These are phyloP conservation scores for Anseranas semipalmata DNA, from an alignment of 2,113 vertebrate species.

Conservation along the genomic window DNA sequence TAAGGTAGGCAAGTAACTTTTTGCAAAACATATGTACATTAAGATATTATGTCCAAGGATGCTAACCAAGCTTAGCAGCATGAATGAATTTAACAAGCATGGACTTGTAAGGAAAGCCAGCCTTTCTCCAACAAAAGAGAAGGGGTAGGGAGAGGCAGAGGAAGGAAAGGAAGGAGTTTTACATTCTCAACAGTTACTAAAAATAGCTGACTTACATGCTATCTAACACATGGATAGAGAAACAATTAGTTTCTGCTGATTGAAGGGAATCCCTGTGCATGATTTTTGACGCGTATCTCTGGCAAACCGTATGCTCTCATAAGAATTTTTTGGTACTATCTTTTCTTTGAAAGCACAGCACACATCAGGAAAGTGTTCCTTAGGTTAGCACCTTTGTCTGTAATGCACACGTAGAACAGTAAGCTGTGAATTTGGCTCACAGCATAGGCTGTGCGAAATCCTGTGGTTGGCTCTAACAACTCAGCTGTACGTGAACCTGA, in stretches of 20 bases:
- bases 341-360: not conserved
- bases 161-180: not conserved
- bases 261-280: not conserved
- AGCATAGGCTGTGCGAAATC: not conserved
- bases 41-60: conserved; percentile 1
- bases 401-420: not conserved
- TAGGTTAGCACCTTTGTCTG: not conserved
- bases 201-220: not conserved
- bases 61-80: not conserved
- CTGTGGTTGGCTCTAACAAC: not conserved
- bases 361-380: not conserved
- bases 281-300: not conserved
- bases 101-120: not conserved
- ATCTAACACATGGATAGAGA: not conserved
- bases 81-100: not conserved
- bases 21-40: not conserved
- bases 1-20: not conserved
- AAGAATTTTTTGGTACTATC: not conserved
- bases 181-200: not conserved
- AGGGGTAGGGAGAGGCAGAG: not conserved
- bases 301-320: not conserved
- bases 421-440: not conserved
- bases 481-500: not conserved
- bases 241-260: not conserved
- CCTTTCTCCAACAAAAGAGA: not conserved